Conservation (phyloP, 2,888 invertebrate species). For the Chymomyza fuscimana region DNA sequence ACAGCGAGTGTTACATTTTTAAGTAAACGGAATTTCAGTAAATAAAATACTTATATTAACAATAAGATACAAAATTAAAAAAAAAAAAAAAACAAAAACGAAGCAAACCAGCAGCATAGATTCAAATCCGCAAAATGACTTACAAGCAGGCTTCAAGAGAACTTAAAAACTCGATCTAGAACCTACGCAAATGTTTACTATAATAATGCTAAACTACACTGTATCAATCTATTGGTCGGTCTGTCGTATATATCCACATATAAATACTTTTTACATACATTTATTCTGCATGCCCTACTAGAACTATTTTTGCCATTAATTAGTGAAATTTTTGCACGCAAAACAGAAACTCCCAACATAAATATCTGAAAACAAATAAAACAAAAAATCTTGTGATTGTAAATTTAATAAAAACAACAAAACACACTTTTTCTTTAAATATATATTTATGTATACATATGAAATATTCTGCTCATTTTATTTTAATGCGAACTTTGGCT, state of each 20-base stretch:
- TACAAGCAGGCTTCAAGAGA: not conserved
- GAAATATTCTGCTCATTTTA: not conserved
- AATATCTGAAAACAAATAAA: slow-evolving; percentile 33
- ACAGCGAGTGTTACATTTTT: slow-evolving; percentile 45
- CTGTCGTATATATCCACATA: not conserved
- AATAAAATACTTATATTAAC: slow-evolving; percentile 40
- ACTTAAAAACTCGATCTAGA: not conserved
- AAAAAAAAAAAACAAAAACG: slow-evolving; percentile 18
- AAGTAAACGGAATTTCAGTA: slow-evolving; percentile 67
- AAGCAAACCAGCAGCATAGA: slow-evolving; percentile 24
- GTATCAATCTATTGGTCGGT: not conserved
- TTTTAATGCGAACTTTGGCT: slow-evolving; percentile 9
- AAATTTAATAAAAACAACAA: slow-evolving; percentile 65
- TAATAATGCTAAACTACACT: not conserved
- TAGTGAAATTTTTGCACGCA: slow-evolving; percentile 66
- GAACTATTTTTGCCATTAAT: slow-evolving; percentile 59
- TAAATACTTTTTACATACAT: slow-evolving; percentile 34
- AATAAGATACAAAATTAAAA: slow-evolving; percentile 55
- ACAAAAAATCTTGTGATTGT: slow-evolving; percentile 66
- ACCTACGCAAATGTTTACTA: not conserved
- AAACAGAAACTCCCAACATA: slow-evolving; percentile 36
- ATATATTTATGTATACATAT: not conserved
- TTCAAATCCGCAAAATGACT: slow-evolving; percentile 19
- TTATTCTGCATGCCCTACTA: slow-evolving; percentile 53
- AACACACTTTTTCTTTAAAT: slow-evolving; percentile 46